Base-by-base conservation (phyloP, 2,113 vertebrate genomes). In the Perca schrenkii region DNA sequence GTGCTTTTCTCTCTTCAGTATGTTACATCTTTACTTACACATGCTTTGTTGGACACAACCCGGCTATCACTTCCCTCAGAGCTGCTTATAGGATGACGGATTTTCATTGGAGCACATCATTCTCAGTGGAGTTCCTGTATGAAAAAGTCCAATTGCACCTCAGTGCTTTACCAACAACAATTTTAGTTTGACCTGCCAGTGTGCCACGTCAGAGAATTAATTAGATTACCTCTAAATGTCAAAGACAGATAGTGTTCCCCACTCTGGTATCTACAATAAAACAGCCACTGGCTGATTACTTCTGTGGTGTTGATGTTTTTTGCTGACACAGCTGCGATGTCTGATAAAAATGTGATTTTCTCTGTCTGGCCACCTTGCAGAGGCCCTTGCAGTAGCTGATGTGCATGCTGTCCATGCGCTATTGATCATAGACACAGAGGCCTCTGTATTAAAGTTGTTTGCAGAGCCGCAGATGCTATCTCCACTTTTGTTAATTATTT, bases 401-500 rank as follows among this genome's bases (percentile, higher is more conserved):
- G 77, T 54, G 80, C 66, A 77, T 65, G 80, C 78, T 40, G 76
- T 80, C 86, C 75, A 72, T 56, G 56, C 80, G 74, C 86, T 91
- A 93, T 94, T 86, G 92, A 93, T 93, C 83, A 88, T 63, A 87
- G 61, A 85, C 57, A 85, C 82, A 88, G 76, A 79, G 71, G 83
- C 74, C 84, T 66, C 52, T 78, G 80, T 86, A 87, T 86, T 80
- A 88, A 90, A 90, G 86, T 67, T 84, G 81, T 92, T 90, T 89
- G 83, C 77, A 71, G 83, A 86, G 77, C 83, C 85, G 83, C 86
- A 93, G 93, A 94, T 93, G 84, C 88, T 92, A 91, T 93, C 94
- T 92, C 68, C 74, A 70, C 79, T 86, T 93, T 86, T 89, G 90
- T 93, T 92, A 90, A 91, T 93, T 90, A 92, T 94, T 94, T 92